Evolutionary conservation across 2,113 vertebrate genomes (phyloP), one percentile per base, ranked within the genome.

Genomic region (pig (Sus scrofa)): DNA sequence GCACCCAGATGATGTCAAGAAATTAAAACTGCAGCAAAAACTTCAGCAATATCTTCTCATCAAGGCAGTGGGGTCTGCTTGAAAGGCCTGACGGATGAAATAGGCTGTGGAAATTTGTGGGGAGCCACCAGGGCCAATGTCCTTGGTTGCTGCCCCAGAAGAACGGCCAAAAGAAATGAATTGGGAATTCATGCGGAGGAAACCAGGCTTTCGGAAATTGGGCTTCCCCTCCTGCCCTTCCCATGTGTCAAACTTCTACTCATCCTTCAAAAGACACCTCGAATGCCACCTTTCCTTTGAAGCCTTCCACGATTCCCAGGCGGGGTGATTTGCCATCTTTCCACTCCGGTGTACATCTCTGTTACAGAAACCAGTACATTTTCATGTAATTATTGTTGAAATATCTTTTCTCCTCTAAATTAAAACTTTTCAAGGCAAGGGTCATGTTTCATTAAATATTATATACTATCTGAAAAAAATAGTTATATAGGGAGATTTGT

Each of bases 11-110:
- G 96, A 65, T 10, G 60, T 98, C 96, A 60, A 68, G 98, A 97
- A 98, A 98, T 98, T 97, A 98, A 98, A 98, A 98, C 95, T 79
- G 97, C 96, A 93, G 54, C 92, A 97, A 92, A 96, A 94, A 70
- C 86, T 97, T 95, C 24, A 88, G 79, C 20, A 0, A 58, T 81
- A 75, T 84, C 81, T 14, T 92, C 94, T 94, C 0, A 44, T 77
- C 73, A 58, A 87, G 50, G 71, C 60, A 37, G 5, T 39, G 58
- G 93, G 27, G 3, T n/a, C 93, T 85, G 74, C 20, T 39, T 24
- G 60, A 63, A 92, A 92, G 67, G 27, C 44, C 77, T 50, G 60
- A 26, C 87, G 92, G 92, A 81, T 27, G 27, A 65, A 65, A 68
- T 0, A 50, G 39, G 44, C 63, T 62, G 52, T 16, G 27, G 62